These are phyloP conservation scores for Hystrix cristata DNA, from an alignment of 2,113 vertebrate genomes.

Conservation along the genomic window DNA sequence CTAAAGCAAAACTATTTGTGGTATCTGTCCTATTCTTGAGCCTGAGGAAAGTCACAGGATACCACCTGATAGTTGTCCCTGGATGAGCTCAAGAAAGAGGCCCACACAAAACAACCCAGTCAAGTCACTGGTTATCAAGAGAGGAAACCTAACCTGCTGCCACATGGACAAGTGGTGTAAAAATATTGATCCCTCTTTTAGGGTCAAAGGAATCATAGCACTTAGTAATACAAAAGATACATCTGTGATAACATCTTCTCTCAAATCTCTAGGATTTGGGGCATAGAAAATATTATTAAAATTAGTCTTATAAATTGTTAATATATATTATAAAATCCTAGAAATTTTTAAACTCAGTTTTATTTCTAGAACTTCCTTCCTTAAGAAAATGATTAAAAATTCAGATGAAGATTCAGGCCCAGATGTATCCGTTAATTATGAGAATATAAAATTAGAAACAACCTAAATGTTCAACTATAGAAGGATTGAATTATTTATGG, in stretches of 20 bases:
- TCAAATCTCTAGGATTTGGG: neutral
- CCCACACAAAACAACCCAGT: neutral
- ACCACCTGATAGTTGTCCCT: neutral
- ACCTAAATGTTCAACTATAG: conserved; percentile 47
- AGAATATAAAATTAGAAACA: conserved; percentile 66
- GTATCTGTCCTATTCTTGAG: neutral
- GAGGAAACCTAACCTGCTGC: neutral
- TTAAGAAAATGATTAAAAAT: conserved; percentile 44
- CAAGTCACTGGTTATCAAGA: neutral
- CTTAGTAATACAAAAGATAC: neutral
- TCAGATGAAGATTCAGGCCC: conserved; percentile 33
- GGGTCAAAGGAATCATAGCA: neutral
- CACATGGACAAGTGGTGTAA: neutral
- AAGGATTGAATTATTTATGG: conserved; percentile 67
- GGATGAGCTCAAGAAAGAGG: neutral
- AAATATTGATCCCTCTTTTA: neutral
- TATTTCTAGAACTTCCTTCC: conserved; percentile 59
- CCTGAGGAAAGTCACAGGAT: neutral
- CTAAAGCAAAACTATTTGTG: neutral
- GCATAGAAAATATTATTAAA: conserved; percentile 21
- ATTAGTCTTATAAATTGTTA: conserved; percentile 10
- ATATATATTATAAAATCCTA: conserved; percentile 20
- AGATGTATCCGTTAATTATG: conserved; percentile 35
- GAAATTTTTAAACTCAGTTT: conserved; percentile 51
- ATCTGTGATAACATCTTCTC: neutral